Evolutionary conservation across 1,140 invertebrate species (phyloP), one percentile per base, ranked within the genome.

Genomic region (Conopomorpha cramerella): DNA sequence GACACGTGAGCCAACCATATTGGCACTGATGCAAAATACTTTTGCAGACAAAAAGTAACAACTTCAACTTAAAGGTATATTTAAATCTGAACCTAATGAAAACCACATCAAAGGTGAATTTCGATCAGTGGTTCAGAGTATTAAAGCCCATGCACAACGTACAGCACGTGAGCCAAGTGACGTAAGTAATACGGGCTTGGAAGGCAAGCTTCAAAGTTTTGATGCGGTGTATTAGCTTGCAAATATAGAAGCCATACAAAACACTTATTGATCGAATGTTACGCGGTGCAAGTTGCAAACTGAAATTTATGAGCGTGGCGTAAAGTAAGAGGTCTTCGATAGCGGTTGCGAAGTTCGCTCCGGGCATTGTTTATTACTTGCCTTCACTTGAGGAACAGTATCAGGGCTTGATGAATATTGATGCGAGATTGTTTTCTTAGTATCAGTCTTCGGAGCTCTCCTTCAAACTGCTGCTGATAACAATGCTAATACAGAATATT

Each of bases 201-300:
- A 54, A 53, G 43, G 56, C 48, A 54, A 53, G 51, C 50, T 58
- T 50, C 42, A 53, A 64, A 63, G 63, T 67, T 70, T 60, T 57
- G 55, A 62, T 68, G 51, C 58, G 52, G 57, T 53, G 47, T 73
- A 73, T 73, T 68, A 73, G 54, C 55, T 71, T 62, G 64, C 68
- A 73, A 66, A 67, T 68, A 71, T 59, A 65, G 64, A 73, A 62
- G 49, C 68, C 66, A 58, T 71, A 73, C 68, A 71, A 73, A 70
- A 71, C 56, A 55, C 55, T 60, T 73, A 70, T 73, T 73, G 68
- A 73, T 73, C 68, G 57, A 71, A 63, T 66, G 62, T 64, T 68
- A 52, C 58, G 54, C 58, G 42, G 49, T 63, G 62, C 68, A 63
- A 73, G 51, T 73, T 73, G 55, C 58, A 68, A 73, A 73, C 59